Evolutionary conservation across 2,888 invertebrate genomes (phyloP), one percentile per base, ranked within the genome.

Genomic region (Platycnemis pennipes): DNA sequence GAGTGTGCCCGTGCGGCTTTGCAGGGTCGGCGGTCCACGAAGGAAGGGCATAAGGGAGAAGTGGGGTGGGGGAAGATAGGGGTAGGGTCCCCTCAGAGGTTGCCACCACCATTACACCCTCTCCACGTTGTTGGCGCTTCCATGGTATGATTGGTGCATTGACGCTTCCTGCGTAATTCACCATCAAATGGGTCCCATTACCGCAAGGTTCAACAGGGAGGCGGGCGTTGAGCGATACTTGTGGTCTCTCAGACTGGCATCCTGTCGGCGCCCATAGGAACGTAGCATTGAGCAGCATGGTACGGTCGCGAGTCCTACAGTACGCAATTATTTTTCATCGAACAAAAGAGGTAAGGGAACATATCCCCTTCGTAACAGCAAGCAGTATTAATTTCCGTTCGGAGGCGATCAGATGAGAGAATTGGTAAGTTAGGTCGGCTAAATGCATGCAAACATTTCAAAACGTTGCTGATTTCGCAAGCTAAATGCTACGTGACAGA

Each of bases 121-220:
- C 49, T 91, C 7, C 89, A 89, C 53, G 31, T 4, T 53, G 46
- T 22, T 26, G 46, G 45, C 87, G 45, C 87, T 87, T 26, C 45
- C 87, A 44, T 46, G 63, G 63, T 56, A 91, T 91, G 91, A 91
- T 91, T 91, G 91, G 91, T 91, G 91, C 91, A 91, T 91, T 91
- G 63, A 56, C 63, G 87, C 46, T 87, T 87, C 87, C 87, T 91
- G 91, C 56, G 91, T 91, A 91, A 91, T 91, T 91, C 44, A 91
- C 56, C 91, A 63, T 91, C 91, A 91, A 91, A 91, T 91, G 63
- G 56, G 56, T 69, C 91, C 91, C 56, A 91, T 91, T 91, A 91
- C 56, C 63, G 56, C 53, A 63, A 37, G 91, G 44, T 69, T 53
- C 63, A 56, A 44, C 22, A n/a, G 91, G 63, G 91, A 87, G n/a